Evolutionary conservation across 2,113 vertebrate genomes (phyloP).

Genomic region (Stomatorhinus ivindoensis): DNA sequence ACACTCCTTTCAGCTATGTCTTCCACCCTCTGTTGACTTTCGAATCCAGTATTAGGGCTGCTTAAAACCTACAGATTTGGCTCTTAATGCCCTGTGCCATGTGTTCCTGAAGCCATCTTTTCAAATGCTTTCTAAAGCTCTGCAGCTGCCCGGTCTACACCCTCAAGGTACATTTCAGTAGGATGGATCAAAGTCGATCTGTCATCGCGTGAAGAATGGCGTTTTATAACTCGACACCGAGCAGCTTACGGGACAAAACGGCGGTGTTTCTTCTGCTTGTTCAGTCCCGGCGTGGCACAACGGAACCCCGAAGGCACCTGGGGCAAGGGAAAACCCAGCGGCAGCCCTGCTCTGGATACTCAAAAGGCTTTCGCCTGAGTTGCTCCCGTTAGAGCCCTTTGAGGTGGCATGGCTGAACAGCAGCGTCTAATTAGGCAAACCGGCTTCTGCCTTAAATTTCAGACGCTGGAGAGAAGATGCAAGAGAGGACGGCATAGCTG

Average conservation of each 20-base stretch:
- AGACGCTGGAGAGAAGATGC: neutral
- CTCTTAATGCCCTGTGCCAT: neutral
- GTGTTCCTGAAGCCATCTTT: neutral
- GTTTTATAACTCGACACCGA: neutral
- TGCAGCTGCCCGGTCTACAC: neutral
- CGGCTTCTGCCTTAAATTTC: neutral
- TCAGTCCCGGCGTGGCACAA: neutral
- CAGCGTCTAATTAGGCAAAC: neutral
- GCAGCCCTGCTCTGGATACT: neutral
- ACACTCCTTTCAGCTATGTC: neutral
- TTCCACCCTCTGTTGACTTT: neutral
- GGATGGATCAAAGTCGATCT: neutral
- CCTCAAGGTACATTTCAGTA: neutral
- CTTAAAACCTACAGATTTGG: neutral
- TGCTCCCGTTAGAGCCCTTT: neutral
- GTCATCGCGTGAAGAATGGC: neutral
- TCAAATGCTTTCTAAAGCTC: neutral
- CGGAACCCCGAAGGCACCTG: neutral
- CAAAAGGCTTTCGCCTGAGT: neutral
- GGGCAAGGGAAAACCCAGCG: neutral
- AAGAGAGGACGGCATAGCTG: neutral
- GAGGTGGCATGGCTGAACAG: neutral
- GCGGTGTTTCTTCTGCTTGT: neutral
- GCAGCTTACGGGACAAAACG: neutral
- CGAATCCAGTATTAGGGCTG: neutral